Evolutionary conservation across 2,113 vertebrate genomes (phyloP), one percentile per base, ranked within the genome.

Genomic region (Girardinichthys multiradiatus): DNA sequence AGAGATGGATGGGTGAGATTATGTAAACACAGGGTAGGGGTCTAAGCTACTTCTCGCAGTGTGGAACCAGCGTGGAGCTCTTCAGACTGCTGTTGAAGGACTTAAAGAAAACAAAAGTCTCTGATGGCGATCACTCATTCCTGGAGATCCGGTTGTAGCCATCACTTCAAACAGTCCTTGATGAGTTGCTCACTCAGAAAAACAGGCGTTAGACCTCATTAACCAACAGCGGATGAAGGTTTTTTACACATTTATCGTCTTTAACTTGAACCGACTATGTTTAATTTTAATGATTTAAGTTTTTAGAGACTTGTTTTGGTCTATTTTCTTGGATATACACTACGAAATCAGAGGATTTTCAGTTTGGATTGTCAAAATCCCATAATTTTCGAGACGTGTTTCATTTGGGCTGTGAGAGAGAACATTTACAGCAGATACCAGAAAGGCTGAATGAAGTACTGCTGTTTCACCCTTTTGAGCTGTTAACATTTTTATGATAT

Each of bases 1-100:
- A 26, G 63, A 63, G 78, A 87, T 75, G 90, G 80, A 84, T 90
- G 89, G 89, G 82, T 89, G 86, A 90, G 68, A 85, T 74, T 86
- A 79, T 85, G 88, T 90, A 88, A 92, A 92, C 90, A 87, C 42
- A 35, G 76, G 79, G 72, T 67, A 69, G 39, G 74, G 71, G 82
- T 85, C 72, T 45, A 59, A 58, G 59, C 76, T 54, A 71, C 63
- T 67, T 70, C 71, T 83, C 72, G 76, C 74, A 29, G 57, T 63
- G 68, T 68, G 72, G 37, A 87, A 82, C 85, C 76, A 72, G 51
- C 54, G 67, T 79, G 82, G 81, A 82, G 78, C 83, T 72, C 82
- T 84, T 89, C 75, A 87, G 73, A 57, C 58, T 39, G n/a, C 85
- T 80, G 77, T 87, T 80, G 70, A 88, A 82, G 85, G 77, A 82